phyloP scores from a whole-genome alignment of 2,797 vertebrate genomes.

The Selene dorsalis region DNA sequence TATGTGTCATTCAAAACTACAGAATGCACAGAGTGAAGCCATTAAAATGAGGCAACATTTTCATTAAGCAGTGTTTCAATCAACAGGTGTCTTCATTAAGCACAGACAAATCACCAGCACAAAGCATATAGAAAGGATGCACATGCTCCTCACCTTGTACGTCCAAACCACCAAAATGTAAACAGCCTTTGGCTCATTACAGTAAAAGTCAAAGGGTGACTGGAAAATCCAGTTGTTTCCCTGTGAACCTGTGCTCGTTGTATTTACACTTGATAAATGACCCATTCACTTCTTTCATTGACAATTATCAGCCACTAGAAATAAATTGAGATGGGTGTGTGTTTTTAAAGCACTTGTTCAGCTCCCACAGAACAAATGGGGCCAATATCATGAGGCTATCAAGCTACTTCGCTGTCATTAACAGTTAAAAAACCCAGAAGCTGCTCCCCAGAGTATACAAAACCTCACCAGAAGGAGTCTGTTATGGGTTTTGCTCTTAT shows the following conservation, averaged over 20 bases:
- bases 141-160: too few relatives aligned
- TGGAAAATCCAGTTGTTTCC: neutral
- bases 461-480: neutral
- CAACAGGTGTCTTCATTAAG: too few relatives aligned
- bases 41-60: too few relatives aligned
- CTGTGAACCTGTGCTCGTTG: constrained; percentile 6
- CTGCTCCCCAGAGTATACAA: neutral
- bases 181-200: neutral
- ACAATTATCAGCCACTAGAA: constrained; percentile 16
- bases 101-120: too few relatives aligned
- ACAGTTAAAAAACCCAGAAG: constrained; percentile 5
- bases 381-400: constrained; percentile 20
- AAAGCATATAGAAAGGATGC: too few relatives aligned
- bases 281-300: constrained; percentile 12
- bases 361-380: constrained; percentile 26
- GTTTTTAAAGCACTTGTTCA: constrained; percentile 25
- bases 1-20: too few relatives aligned
- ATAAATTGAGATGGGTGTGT: constrained; percentile 2
- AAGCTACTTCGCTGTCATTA: constrained; percentile 10
- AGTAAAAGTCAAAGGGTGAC: neutral
- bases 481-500: neutral
- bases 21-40: too few relatives aligned
- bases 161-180: too few relatives aligned
- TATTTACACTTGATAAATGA: constrained; percentile 25
- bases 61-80: too few relatives aligned